Base-by-base conservation (phyloP, 2,888 invertebrate genomes). In the Parnassius glacialis region DNA sequence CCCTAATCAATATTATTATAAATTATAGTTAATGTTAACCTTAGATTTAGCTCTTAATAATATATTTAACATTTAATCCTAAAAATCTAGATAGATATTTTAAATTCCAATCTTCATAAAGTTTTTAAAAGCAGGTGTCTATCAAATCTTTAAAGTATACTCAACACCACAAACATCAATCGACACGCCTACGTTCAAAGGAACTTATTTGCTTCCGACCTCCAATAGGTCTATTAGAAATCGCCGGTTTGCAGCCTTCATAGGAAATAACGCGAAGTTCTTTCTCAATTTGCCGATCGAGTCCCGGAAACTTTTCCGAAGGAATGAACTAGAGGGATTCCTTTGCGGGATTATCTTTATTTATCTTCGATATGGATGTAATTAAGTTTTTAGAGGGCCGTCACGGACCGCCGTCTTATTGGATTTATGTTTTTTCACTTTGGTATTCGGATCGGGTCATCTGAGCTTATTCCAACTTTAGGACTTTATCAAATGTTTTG, bases 251-350 rank as follows among this genome's bases (percentile, higher is more conserved):
- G 58, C 72, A 71, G 70, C 64, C 63, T 64, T 73, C 67, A 64
- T 78, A 82, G 85, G 84, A 85, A 85, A 86, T 84, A 80, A 83
- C 84, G 80, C 69, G 75, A 81, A 80, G 74, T 75, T 78, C 74
- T 67, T 63, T 67, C 72, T 74, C 76, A 83, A 84, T 83, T 84
- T 83, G 78, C 74, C 70, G 74, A 65, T 66, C 68, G 70, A 64
- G 67, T 65, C 65, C 65, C 64, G 65, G 52, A 66, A 76, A 79
- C 69, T 78, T 76, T 67, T 70, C 66, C 68, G 65, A 73, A 71
- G 75, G 74, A 78, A 77, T 77, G 76, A 78, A 74, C 75, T 70
- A 64, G 66, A 62, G 68, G 70, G 66, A 67, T 66, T 70, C 75
- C 73, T 74, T 70, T 65, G 12, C 64, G 65, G 71, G 70, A 71